phyloP scores from a whole-genome alignment of 2,797 vertebrate species.

The Notolepis coatsorum region DNA sequence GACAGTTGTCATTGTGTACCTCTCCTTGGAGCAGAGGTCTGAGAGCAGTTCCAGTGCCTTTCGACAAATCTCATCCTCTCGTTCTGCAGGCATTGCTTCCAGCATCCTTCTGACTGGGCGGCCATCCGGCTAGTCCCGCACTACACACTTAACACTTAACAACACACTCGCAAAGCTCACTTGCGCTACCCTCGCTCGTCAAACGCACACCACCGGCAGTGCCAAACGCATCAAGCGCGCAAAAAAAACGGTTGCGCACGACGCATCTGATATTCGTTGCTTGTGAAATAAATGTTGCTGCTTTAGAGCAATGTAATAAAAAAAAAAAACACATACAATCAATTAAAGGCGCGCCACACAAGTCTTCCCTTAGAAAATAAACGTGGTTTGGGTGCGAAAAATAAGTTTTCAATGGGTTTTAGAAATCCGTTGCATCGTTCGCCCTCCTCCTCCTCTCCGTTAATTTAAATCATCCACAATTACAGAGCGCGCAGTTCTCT shows the following conservation, averaged over 20 bases:
- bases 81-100: slow-evolving; percentile 97
- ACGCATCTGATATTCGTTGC: slow-evolving; percentile 19
- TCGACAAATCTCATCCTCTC: slow-evolving; percentile 97
- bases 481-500: slow-evolving; percentile 21
- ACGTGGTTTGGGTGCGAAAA: not conserved
- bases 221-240: slow-evolving; percentile 30
- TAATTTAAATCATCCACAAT: slow-evolving; percentile 15
- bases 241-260: slow-evolving; percentile 23
- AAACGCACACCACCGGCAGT: not conserved
- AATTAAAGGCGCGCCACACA: no score
- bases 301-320: no score
- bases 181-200: not conserved
- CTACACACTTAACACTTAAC: no score
- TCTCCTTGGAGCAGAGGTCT: slow-evolving; percentile 94
- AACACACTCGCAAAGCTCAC: not conserved
- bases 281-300: no score
- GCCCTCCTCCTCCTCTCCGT: no score
- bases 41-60: slow-evolving; percentile 95
- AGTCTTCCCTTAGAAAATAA: no score
- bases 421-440: no score
- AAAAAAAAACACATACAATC: no score
- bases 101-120: slow-evolving; percentile 92
- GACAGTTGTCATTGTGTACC: slow-evolving; percentile 94
- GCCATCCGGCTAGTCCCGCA: slow-evolving; percentile 65
- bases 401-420: slow-evolving; percentile 14